A percentile compares a stretch with the other conserved stretches of the same genome.
Evolutionary conservation across 2,888 invertebrate genomes (phyloP).

Genomic region (Slavum lentiscoides): DNA sequence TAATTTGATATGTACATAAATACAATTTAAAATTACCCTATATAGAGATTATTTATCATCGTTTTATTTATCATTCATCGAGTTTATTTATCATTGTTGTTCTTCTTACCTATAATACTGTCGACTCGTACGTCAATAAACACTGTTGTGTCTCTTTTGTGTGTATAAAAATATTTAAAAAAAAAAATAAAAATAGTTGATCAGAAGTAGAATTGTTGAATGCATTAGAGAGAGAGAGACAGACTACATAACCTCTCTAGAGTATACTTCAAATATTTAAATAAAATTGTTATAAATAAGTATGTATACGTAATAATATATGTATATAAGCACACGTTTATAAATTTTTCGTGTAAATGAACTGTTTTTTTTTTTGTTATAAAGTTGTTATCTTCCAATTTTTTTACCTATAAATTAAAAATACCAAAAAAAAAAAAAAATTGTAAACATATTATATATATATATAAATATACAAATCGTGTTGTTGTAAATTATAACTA

Average conservation of each 20-base stretch:
- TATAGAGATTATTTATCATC: not conserved
- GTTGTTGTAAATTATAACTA: slow-evolving; percentile 26
- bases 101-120: not conserved
- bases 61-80: no score
- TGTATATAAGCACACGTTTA: not conserved
- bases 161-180: not conserved
- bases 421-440: slow-evolving; percentile 8
- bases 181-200: not conserved
- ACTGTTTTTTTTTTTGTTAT: slow-evolving; percentile 5
- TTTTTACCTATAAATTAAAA: slow-evolving; percentile 16
- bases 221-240: not conserved
- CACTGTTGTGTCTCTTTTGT: not conserved
- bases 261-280: not conserved
- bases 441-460: no score
- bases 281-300: slow-evolving; percentile 9
- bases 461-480: not conserved
- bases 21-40: not conserved
- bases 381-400: slow-evolving; percentile 27
- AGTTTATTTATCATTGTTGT: no score
- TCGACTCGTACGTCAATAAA: not conserved
- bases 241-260: not conserved
- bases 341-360: slow-evolving; percentile 19
- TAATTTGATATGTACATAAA: no score
- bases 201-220: slow-evolving; percentile 12
- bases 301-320: slow-evolving; percentile 3